These are phyloP conservation scores for Echeneis naucrates DNA, from an alignment of 2,797 vertebrate genomes.

Conservation along the genomic window DNA sequence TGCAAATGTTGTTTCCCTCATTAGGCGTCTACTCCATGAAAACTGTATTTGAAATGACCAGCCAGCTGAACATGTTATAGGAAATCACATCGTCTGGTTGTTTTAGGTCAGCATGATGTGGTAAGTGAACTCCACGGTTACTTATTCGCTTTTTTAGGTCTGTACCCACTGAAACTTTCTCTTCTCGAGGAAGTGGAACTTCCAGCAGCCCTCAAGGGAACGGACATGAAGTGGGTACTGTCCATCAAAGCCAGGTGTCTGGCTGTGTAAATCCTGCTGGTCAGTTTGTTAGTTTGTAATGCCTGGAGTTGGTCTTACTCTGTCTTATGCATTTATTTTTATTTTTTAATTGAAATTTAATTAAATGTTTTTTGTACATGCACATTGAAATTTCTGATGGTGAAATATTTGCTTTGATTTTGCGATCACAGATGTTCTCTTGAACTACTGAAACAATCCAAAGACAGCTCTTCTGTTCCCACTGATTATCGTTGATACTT, in stretches of 20 bases:
- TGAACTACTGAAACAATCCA: neutral
- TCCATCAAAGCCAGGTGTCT: conserved; percentile 17
- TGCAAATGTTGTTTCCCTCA: neutral
- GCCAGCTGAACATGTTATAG: neutral
- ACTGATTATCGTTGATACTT: conserved; percentile 7
- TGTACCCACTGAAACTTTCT: conserved; percentile 2
- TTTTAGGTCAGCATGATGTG: conserved; percentile 10
- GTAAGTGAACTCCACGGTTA: conserved; percentile 12
- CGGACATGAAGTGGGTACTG: conserved; percentile 4
- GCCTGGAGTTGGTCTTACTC: neutral
- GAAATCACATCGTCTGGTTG: conserved; percentile 10
- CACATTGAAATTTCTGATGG: neutral
- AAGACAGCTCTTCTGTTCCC: neutral
- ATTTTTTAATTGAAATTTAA: too few species aligned
- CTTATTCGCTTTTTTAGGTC: neutral
- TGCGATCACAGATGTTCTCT: neutral
- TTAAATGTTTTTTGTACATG: neutral
- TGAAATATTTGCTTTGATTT: neutral
- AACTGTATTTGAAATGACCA: neutral
- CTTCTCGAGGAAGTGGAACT: conserved; percentile 3
- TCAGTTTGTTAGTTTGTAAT: neutral
- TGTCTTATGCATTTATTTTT: too few species aligned
- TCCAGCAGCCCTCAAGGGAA: conserved; percentile 13
- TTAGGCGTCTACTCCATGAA: neutral
- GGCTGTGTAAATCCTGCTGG: conserved; percentile 20